Evolutionary conservation across 1,140 invertebrate species (phyloP), one percentile per base, ranked within the genome.

Genomic region (Euwallacea fornicatus): DNA sequence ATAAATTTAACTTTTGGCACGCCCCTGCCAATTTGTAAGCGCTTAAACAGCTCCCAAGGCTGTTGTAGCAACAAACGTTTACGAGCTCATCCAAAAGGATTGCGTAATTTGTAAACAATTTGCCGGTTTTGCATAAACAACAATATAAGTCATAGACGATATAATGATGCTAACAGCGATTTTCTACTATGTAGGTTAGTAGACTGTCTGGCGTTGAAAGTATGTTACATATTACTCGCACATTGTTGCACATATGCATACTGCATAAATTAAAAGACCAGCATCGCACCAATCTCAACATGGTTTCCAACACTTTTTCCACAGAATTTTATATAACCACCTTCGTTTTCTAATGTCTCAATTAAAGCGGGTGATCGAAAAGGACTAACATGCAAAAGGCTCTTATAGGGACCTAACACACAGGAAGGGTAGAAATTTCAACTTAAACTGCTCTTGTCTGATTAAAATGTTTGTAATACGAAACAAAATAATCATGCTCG

Each of bases 21-120:
- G 61, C 61, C 61, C 44, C 42, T 63, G 61, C 61, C 44, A 46
- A 46, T 44, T 63, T 66, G 54, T 54, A 66, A 50, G n/a, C 44
- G 21, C 61, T 64, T 33, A 64, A 66, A 66, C 63, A 66, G n/a
- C 10, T 21, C 46, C 53, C 63, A 66, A 66, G 63, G 63, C 63
- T 55, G 44, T 13, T n/a, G 63, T 66, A 66, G 46, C 46, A 44
- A 9, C 21, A 56, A 50, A 13, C 16, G 16, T 8, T 16, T 9
- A 15, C 54, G 16, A 21, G 41, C 58, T 60, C 41, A 11, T 63
- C 61, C 42, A 47, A 54, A 66, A 66, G 10, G 33, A 42, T 66
- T 66, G 50, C 63, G 63, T 54, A 66, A 66, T 54, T 54, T 55
- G 54, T 66, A 54, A 66, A 66, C 62, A 64, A 47, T 47, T 16